A percentile compares a stretch with the other conserved stretches of the same genome.
Evolutionary conservation across 2,888 invertebrate genomes (phyloP).

Genomic region (Pandemis heparana): DNA sequence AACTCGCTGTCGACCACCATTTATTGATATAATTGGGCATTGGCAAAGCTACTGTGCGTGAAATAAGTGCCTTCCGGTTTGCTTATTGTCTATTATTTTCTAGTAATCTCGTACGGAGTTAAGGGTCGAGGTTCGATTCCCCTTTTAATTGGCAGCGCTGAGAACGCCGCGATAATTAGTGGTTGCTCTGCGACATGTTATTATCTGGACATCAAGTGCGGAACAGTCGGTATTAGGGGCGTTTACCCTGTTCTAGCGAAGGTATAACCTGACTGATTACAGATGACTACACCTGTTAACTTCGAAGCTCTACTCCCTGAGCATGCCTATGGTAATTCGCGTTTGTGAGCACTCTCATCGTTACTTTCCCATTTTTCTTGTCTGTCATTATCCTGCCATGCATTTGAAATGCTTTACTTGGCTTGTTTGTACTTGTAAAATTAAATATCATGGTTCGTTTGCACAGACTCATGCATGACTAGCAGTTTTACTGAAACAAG

Average conservation of each 20-base stretch:
- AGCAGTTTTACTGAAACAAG: neutral
- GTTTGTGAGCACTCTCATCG: slow-evolving; percentile 58
- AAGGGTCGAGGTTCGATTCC: slow-evolving; percentile 53
- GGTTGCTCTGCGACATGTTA: slow-evolving; percentile 59
- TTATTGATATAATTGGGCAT: slow-evolving; percentile 40
- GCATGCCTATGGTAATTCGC: slow-evolving; percentile 66
- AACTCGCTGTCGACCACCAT: slow-evolving; percentile 33
- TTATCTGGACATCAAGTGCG: slow-evolving; percentile 70
- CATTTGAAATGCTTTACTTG: neutral
- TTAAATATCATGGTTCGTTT: neutral
- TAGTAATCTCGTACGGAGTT: slow-evolving; percentile 47
- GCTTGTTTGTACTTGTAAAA: slow-evolving; percentile 8
- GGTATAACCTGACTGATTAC: neutral
- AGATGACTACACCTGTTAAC: neutral
- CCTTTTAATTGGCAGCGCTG: slow-evolving; percentile 70
- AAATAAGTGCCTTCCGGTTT: slow-evolving; percentile 55
- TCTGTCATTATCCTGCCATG: slow-evolving; percentile 28
- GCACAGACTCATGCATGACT: neutral
- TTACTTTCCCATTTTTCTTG: slow-evolving; percentile 45
- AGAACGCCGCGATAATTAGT: slow-evolving; percentile 68
- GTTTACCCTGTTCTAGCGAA: slow-evolving; percentile 58
- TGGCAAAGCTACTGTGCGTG: slow-evolving; percentile 53
- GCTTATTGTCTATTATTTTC: slow-evolving; percentile 54
- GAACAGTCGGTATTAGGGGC: slow-evolving; percentile 61
- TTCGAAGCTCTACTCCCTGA: slow-evolving; percentile 54